Conservation (phyloP, 2,113 vertebrate genomes). For the Podiceps cristatus region DNA sequence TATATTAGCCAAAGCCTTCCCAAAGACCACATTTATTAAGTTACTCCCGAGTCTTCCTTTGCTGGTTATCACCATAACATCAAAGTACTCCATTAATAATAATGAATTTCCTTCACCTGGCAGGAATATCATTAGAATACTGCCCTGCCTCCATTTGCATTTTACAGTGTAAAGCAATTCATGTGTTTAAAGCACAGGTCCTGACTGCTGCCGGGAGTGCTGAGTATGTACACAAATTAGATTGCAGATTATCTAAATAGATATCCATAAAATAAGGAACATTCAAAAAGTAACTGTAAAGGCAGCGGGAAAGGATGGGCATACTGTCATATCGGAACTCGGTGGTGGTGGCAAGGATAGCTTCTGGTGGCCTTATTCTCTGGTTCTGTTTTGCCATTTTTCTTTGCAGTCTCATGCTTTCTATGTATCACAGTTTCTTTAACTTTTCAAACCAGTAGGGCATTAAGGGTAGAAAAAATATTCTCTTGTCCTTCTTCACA, state of each 20-base stretch:
- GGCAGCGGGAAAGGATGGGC: not conserved
- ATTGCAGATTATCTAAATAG: not conserved
- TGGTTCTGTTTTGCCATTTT: not conserved
- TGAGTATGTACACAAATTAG: not conserved
- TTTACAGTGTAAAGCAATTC: not conserved
- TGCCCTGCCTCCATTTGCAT: not conserved
- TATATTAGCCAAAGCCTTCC: not conserved
- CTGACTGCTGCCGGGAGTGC: rapidly evolving
- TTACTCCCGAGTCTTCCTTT: not conserved
- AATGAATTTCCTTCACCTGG: not conserved
- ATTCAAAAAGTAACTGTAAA: not conserved
- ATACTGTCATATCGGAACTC: not conserved
- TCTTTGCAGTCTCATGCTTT: not conserved
- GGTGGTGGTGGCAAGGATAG: not conserved
- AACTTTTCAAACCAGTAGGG: not conserved
- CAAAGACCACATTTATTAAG: not conserved
- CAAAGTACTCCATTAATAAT: not conserved
- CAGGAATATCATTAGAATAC: not conserved
- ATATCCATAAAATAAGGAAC: not conserved
- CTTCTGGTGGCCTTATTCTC: not conserved
- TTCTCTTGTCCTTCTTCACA: not conserved
- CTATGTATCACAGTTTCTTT: not conserved
- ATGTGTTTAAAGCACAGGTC: not conserved
- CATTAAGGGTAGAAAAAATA: not conserved
- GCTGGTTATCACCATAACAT: not conserved